phyloP scores from a whole-genome alignment of 2,113 vertebrate genomes.

The Amphilophus citrinellus region DNA sequence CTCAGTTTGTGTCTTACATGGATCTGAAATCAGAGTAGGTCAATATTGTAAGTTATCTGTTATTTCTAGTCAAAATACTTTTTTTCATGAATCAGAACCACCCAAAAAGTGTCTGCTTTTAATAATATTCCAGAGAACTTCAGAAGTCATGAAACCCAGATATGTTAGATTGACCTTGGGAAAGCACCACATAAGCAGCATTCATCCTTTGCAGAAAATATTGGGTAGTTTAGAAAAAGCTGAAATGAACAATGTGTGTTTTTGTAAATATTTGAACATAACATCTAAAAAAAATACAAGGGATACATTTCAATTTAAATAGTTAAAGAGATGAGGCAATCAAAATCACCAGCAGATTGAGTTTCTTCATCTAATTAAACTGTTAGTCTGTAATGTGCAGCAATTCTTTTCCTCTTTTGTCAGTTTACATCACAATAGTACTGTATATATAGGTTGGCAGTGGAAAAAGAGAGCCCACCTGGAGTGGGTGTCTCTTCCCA shows the following conservation, averaged over 20 bases:
- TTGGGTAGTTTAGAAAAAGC: not conserved
- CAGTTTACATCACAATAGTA: slow-evolving; percentile 14
- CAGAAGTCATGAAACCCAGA: not conserved
- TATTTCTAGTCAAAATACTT: slow-evolving; percentile 49
- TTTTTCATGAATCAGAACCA: slow-evolving; percentile 6
- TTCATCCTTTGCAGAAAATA: not conserved
- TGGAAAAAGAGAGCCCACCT: slow-evolving; percentile 52
- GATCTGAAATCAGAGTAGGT: slow-evolving; percentile 69
- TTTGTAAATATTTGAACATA: not conserved
- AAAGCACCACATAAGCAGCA: not conserved
- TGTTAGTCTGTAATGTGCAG: not conserved
- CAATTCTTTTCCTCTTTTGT: slow-evolving; percentile 1
- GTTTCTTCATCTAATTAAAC: not conserved
- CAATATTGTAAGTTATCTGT: slow-evolving; percentile 36
- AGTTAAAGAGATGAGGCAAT: not conserved
- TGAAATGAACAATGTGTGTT: not conserved
- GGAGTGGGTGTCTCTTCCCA: slow-evolving; percentile 71
- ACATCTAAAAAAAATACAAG: not conserved
- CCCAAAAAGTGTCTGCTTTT: not conserved
- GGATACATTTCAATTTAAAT: not conserved
- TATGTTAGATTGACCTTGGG: not conserved
- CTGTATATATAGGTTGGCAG: slow-evolving; percentile 26
- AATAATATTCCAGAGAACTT: not conserved
- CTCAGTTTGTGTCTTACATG: not conserved
- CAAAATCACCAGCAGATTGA: not conserved